Base-by-base conservation (phyloP, 1,140 invertebrate genomes). In the Ylistrum balloti region DNA sequence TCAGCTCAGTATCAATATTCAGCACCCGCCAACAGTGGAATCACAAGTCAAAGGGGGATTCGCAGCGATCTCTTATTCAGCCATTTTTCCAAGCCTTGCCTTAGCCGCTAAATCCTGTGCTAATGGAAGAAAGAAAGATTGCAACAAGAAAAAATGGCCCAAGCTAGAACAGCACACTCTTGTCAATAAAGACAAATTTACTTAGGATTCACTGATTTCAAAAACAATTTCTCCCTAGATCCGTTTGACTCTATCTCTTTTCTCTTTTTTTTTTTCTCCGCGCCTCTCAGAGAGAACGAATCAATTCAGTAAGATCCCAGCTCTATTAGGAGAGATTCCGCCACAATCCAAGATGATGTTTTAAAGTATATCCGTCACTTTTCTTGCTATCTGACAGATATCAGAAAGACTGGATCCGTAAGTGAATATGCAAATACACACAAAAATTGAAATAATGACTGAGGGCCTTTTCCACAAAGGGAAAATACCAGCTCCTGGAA, bases 41-140 rank as follows among this genome's bases (percentile, higher is more conserved):
- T 74, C 56, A 74, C 56, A 9, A 74, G 56, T 74, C 56, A 74
- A 74, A 74, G 56, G n/a, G n/a, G 56, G 56, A 74, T 74, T 74
- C n/a, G 56, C n/a, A 2, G 56, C 56, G 56, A 17, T 17, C 56
- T 74, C 56, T 74, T 74, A 74, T 74, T 74, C 56, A n/a, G n/a
- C 56, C 56, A 74, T 74, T 74, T 74, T 74, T n/a, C 56, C 56
- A 28, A 74, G 56, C 22, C 56, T 74, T 11, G 56, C 28, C 56
- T 74, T 11, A 74, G n/a, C 56, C 56, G 56, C 56, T 74, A 28
- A 74, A 74, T 74, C 56, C 56, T 74, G 56, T 28, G 56, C 5
- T 74, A 74, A 74, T 74, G 56, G 22, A 74, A 74, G 56, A 74
- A 74, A 74, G 56, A 74, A 74, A 74, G 56, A 74, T 74, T 74